Evolutionary conservation across 2,888 invertebrate genomes (phyloP).

Genomic region (Agrochola litura): DNA sequence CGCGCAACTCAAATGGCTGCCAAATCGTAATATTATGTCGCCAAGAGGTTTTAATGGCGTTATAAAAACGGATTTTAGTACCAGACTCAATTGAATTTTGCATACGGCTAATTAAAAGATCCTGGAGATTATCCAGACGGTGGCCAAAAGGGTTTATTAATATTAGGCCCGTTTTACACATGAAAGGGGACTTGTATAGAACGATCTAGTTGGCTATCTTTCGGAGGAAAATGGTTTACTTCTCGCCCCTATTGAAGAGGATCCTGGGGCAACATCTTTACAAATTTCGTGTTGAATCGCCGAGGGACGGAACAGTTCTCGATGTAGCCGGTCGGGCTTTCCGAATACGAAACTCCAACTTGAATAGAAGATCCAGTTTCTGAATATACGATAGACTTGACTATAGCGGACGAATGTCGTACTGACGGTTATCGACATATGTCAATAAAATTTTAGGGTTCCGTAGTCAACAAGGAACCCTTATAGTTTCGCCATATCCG

Average conservation of each 20-base stretch:
- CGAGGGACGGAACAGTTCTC: slow-evolving; percentile 72
- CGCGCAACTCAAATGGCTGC: slow-evolving; percentile 64
- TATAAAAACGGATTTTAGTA: slow-evolving; percentile 59
- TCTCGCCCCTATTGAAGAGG: slow-evolving; percentile 64
- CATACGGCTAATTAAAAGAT: slow-evolving; percentile 64
- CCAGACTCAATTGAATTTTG: slow-evolving; percentile 61
- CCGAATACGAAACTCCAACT: slow-evolving; percentile 68
- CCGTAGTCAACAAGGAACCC: too few species aligned
- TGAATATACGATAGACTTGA: slow-evolving; percentile 63
- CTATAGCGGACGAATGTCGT: slow-evolving; percentile 37
- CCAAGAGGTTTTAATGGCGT: slow-evolving; percentile 62
- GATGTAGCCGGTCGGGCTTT: slow-evolving; percentile 67
- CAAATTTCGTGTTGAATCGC: slow-evolving; percentile 76
- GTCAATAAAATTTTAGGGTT: slow-evolving; percentile 41
- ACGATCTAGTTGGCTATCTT: slow-evolving; percentile 52
- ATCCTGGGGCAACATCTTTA: slow-evolving; percentile 72
- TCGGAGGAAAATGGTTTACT: slow-evolving; percentile 68
- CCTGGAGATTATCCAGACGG: slow-evolving; percentile 40
- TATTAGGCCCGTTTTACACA: slow-evolving; percentile 49
- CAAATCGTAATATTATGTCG: slow-evolving; percentile 62
- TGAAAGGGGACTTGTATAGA: slow-evolving; percentile 51
- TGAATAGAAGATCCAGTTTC: slow-evolving; percentile 75
- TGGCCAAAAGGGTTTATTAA: slow-evolving; percentile 60
- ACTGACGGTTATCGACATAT: slow-evolving; percentile 35
- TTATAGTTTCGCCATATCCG: too few species aligned